These are phyloP conservation scores for Trachelus troglodyta DNA, from an alignment of 2,888 invertebrate species.

Conservation along the genomic window DNA sequence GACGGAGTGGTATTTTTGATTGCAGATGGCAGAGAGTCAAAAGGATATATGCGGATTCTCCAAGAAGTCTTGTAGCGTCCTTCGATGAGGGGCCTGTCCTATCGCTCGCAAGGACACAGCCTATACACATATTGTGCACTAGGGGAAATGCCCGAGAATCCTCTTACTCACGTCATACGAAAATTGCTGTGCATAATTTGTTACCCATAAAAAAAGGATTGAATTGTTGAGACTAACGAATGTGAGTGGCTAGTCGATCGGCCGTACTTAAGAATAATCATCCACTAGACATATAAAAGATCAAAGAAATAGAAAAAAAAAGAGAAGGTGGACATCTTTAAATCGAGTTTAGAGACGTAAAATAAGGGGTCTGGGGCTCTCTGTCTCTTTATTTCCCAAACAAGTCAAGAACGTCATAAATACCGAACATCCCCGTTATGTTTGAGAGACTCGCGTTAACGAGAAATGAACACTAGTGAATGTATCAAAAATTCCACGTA, in stretches of 20 bases:
- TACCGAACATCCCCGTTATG: neutral
- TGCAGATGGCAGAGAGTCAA: constrained; percentile 51
- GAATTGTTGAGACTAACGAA: constrained; percentile 47
- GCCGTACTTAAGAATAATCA: constrained; percentile 8
- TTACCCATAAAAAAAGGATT: constrained; percentile 53
- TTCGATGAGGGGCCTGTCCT: neutral
- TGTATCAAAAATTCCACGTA: neutral
- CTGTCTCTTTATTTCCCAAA: neutral
- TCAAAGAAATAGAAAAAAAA: neutral
- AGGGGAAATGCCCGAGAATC: constrained; percentile 12
- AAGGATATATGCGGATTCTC: constrained; percentile 47
- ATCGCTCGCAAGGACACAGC: constrained; percentile 21
- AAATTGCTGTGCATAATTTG: constrained; percentile 50
- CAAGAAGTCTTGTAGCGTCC: constrained; percentile 35
- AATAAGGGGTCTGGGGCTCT: neutral
- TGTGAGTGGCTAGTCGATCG: constrained; percentile 54
- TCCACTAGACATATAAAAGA: neutral
- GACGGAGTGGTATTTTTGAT: constrained; percentile 35
- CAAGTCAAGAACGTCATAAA: neutral
- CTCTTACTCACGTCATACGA: constrained; percentile 36
- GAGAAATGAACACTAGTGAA: neutral
- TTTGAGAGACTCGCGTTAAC: neutral
- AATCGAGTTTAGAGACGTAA: neutral
- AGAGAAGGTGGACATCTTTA: neutral
- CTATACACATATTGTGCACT: neutral